Evolutionary conservation across 2,888 invertebrate species (phyloP).

Genomic region (Laspeyria flexula): DNA sequence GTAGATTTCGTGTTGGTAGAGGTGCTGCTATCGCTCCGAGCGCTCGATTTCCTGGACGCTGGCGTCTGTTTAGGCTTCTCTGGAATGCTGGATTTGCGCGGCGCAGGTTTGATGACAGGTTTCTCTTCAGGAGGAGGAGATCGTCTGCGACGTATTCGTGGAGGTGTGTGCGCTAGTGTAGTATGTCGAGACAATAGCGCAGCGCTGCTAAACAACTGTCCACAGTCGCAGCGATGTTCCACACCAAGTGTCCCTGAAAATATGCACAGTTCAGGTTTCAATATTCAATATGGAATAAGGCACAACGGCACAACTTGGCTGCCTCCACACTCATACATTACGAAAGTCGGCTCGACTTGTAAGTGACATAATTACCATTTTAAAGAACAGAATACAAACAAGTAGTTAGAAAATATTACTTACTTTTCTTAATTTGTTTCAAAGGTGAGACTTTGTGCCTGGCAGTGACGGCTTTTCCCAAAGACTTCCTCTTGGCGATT

Average conservation of each 20-base stretch:
- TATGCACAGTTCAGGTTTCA: too few species aligned
- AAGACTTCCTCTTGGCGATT: constrained; percentile 73
- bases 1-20: constrained; percentile 25
- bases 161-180: constrained; percentile 80
- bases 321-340: too few species aligned
- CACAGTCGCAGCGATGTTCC: constrained; percentile 84
- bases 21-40: constrained; percentile 35
- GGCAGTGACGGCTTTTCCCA: constrained; percentile 55
- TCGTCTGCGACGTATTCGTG: constrained; percentile 76
- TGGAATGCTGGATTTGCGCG: constrained; percentile 25
- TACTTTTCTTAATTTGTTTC: constrained; percentile 71
- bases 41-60: constrained; percentile 42
- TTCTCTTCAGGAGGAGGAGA: constrained; percentile 57
- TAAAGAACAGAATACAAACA: background rate
- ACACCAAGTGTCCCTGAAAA: constrained; percentile 58
- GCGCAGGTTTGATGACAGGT: constrained; percentile 17
- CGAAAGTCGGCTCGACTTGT: too few species aligned
- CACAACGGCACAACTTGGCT: too few species aligned
- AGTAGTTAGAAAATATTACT: constrained; percentile 49
- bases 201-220: constrained; percentile 77
- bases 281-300: too few species aligned
- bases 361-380: too few species aligned
- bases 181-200: constrained; percentile 76
- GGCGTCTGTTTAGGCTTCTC: constrained; percentile 35
- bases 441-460: constrained; percentile 57